These are phyloP conservation scores for Pelosia muscerda DNA, from an alignment of 2,888 invertebrate genomes.

Conservation along the genomic window DNA sequence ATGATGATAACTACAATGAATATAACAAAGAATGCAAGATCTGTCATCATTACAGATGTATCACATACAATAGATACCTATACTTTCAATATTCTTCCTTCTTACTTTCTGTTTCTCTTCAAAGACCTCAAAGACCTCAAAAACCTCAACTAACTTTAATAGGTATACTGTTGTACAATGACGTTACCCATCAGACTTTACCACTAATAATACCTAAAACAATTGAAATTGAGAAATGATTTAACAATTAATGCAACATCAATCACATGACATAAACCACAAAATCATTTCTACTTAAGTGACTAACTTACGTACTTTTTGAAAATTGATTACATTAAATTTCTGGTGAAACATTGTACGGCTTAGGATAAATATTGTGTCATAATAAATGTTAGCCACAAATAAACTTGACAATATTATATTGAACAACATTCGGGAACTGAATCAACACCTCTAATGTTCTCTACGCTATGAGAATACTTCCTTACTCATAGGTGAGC, in stretches of 20 bases:
- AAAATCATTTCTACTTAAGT: background rate
- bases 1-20: background rate
- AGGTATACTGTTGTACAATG: background rate
- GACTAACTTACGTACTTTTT: background rate
- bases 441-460: too few species aligned
- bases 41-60: background rate
- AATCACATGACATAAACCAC: background rate
- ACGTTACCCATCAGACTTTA: background rate
- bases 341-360: background rate
- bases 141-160: background rate
- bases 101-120: background rate
- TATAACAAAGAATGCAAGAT: background rate
- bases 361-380: background rate
- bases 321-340: background rate
- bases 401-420: background rate
- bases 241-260: background rate
- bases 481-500: too few species aligned
- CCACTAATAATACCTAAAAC: background rate
- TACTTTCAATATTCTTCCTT: background rate
- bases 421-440: background rate
- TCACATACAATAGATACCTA: background rate
- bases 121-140: too few species aligned
- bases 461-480: too few species aligned
- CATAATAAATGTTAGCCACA: background rate
- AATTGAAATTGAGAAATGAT: background rate